phyloP scores from a whole-genome alignment of 2,113 vertebrate genomes.

The Megaleporinus macrocephalus region DNA sequence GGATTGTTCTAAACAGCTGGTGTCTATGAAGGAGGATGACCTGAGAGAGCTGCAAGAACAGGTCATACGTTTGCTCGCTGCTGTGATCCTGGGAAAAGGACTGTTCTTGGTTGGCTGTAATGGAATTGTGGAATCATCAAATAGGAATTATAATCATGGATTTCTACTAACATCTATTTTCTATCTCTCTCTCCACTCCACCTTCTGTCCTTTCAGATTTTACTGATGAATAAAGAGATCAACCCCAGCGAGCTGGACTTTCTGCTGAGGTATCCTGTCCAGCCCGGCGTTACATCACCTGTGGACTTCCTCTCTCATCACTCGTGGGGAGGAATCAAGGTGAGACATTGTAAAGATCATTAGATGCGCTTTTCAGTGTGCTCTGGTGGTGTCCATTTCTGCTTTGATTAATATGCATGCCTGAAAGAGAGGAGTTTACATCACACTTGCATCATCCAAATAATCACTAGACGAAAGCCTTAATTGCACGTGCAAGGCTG shows the following conservation, averaged over 20 bases:
- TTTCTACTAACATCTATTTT: too few species aligned
- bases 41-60: too few species aligned
- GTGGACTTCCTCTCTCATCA: constrained; percentile 91
- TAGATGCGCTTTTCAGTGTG: not conserved
- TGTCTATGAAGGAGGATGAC: too few species aligned
- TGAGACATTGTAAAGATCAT: constrained; percentile 59
- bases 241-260: constrained; percentile 85
- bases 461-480: not conserved
- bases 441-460: constrained; percentile 30
- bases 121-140: too few species aligned
- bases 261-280: constrained; percentile 88
- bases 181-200: not conserved
- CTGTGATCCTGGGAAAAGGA: too few species aligned
- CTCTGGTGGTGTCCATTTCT: not conserved
- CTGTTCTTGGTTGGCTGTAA: too few species aligned
- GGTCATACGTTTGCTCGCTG: too few species aligned
- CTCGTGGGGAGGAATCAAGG: constrained; percentile 95
- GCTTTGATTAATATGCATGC: not conserved
- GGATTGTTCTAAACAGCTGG: too few species aligned
- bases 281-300: constrained; percentile 80
- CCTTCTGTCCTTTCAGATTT: constrained; percentile 77
- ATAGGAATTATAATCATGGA: too few species aligned
- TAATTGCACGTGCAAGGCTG: not conserved
- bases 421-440: constrained; percentile 23
- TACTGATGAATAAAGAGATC: constrained; percentile 89